Evolutionary conservation across 2,797 vertebrate genomes (phyloP).

Genomic region (Acomys russatus): DNA sequence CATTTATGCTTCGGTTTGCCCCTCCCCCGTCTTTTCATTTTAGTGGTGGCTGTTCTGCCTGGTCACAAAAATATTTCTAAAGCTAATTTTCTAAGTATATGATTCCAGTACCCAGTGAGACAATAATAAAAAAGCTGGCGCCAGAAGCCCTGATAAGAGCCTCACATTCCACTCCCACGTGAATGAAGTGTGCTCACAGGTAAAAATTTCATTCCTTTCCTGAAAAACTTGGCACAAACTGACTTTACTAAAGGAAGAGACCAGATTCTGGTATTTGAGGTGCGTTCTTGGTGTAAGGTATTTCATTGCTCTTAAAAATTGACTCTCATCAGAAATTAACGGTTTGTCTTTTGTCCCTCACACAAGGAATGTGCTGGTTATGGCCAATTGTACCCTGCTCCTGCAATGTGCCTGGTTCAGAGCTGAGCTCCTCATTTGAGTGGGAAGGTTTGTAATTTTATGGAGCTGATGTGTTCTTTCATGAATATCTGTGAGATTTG

Average conservation of each 20-base stretch:
- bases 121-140: background rate
- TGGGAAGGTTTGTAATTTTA: conserved; percentile 8
- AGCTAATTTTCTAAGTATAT: conserved; percentile 55
- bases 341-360: background rate
- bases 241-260: background rate
- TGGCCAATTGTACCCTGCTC: rapidly evolving
- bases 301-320: background rate
- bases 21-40: background rate
- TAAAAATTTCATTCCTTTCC: background rate
- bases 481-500: background rate
- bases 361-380: background rate
- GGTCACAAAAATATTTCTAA: background rate
- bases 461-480: background rate
- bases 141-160: background rate
- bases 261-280: background rate
- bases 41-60: background rate
- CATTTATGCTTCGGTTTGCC: background rate
- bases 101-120: background rate
- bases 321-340: conserved; percentile 16
- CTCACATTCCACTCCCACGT: background rate
- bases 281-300: background rate
- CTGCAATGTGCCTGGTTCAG: background rate
- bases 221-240: background rate
- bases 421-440: background rate
- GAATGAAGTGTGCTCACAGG: background rate